phyloP scores from a whole-genome alignment of 2,888 invertebrate species.

The Plusia festucae region DNA sequence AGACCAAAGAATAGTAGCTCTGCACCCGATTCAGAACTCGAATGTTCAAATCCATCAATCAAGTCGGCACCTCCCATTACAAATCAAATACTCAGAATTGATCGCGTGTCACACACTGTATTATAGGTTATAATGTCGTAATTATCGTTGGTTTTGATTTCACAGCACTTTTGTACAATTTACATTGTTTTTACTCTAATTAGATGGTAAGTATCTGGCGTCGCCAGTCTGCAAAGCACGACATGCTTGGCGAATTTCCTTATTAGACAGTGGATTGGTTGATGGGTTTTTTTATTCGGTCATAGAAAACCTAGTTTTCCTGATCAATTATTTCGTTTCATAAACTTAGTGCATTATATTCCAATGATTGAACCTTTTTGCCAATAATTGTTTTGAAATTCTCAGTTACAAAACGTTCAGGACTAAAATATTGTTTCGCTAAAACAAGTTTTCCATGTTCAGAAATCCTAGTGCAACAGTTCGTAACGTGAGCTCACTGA shows the following conservation, averaged over 20 bases:
- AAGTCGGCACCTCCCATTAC: not conserved
- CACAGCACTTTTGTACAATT: constrained; percentile 14
- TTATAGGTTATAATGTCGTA: constrained; percentile 25
- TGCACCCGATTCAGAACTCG: too few species aligned
- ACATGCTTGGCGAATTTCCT: constrained; percentile 29
- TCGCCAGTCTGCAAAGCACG: constrained; percentile 24
- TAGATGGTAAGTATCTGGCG: constrained; percentile 32
- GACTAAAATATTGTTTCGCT: too few species aligned
- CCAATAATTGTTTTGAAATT: too few species aligned
- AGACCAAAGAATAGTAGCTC: too few species aligned
- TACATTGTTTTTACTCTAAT: constrained; percentile 36
- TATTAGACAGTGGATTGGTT: not conserved
- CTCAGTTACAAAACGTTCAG: too few species aligned
- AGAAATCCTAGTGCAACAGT: too few species aligned
- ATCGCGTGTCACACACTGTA: constrained; percentile 32
- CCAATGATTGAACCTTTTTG: too few species aligned
- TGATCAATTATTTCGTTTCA: too few species aligned
- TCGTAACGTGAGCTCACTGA: too few species aligned
- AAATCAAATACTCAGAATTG: constrained; percentile 9
- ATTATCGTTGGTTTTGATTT: constrained; percentile 37
- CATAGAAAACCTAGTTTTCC: not conserved
- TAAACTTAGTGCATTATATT: too few species aligned
- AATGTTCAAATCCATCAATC: not conserved
- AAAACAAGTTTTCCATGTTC: too few species aligned
- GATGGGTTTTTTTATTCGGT: not conserved